Evolutionary conservation across 2,797 vertebrate genomes (phyloP), one percentile per base, ranked within the genome.

Genomic region (Siniperca undulata): DNA sequence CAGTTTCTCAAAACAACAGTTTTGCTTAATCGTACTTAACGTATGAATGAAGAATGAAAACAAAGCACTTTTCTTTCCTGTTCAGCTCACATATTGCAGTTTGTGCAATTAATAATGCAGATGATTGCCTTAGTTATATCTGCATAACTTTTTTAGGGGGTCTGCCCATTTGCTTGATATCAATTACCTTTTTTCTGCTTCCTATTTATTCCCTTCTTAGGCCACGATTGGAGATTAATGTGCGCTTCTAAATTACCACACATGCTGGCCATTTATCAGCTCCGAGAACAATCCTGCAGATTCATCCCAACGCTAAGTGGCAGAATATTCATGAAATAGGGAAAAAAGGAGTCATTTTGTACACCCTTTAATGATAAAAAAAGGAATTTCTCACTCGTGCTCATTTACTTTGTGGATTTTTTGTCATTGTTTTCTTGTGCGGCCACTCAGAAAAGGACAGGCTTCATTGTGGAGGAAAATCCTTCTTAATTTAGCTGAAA

Each of bases 221-320:
- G 88, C 89, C 89, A 74, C 78, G 84, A 89, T 90, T 90, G 85
- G 90, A 95, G 93, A 96, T 96, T 95, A 95, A 95, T 95, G 94
- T 78, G 72, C 78, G 86, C 89, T 91, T 93, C 93, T 92, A 95
- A 96, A 96, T 96, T 93, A 95, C 93, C 92, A 81, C 91, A 92
- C 92, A 92, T 90, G 88, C 93, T 9, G 80, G 89, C 93, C 93
- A 95, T 95, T 95, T 92, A 95, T 95, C 94, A 95, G 92, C 92
- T 83, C 88, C 34, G 27, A 93, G 91, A 94, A 92, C 92, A 93
- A 95, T 94, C 91, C 93, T 85, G 89, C 92, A 94, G 91, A 94
- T 94, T 93, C 92, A 91, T 92, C 91, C 92, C 78, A 88, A 84
- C 83, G 83, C 89, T 95, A 94, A 95, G 92, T 94, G 92, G 85